Evolutionary conservation across 1,140 invertebrate species (phyloP).

Genomic region (Holcopasites calliopsidis): DNA sequence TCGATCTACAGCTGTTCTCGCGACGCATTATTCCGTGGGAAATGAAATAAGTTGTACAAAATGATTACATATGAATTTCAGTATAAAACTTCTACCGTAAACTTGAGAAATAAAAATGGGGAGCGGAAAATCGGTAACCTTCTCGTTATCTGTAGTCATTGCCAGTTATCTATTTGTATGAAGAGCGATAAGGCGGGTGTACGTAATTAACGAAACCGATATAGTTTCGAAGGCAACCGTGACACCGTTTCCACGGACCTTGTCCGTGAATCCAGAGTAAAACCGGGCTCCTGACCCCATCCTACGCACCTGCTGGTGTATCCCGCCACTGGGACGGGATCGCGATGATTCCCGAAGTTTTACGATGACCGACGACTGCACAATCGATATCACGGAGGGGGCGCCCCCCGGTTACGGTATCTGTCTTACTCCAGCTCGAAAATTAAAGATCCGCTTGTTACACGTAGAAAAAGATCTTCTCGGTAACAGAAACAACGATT

Average conservation of each 20-base stretch:
- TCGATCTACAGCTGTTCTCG: not conserved
- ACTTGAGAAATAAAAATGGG: not conserved
- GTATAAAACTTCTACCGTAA: no score
- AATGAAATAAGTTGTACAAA: no score
- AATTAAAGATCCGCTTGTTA: conserved; percentile 34
- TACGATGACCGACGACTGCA: conserved; percentile 53
- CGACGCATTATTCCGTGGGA: not conserved
- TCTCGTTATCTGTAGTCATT: not conserved
- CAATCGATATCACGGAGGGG: conserved; percentile 45
- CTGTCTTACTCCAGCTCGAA: conserved; percentile 34
- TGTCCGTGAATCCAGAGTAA: conserved; percentile 38
- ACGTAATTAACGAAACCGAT: conserved; percentile 11
- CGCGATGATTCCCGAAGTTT: conserved; percentile 51
- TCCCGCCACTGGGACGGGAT: conserved; percentile 30
- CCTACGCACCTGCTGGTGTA: conserved; percentile 48
- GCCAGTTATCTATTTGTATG: not conserved
- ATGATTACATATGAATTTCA: no score
- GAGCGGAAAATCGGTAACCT: not conserved
- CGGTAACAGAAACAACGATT: not conserved
- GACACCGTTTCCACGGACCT: conserved; percentile 34
- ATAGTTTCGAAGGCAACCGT: conserved; percentile 17
- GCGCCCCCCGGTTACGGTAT: conserved; percentile 18
- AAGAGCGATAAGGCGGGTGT: not conserved
- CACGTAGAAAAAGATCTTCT: not conserved
- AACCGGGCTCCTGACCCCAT: conserved; percentile 39